Base-by-base conservation (phyloP, 2,113 vertebrate species). In the Steatornis caripensis region DNA sequence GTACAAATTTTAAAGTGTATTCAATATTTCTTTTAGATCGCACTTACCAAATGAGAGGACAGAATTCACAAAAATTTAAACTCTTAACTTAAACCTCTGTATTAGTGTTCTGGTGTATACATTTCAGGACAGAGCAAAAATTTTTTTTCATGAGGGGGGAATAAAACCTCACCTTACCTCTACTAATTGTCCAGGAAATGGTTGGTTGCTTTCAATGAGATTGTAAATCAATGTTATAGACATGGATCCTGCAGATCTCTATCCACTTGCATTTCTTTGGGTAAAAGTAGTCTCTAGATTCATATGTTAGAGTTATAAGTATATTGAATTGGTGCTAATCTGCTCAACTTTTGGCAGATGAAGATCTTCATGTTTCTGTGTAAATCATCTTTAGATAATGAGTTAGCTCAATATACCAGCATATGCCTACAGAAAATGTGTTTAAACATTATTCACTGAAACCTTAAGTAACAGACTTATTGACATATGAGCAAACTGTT, bases 391-490 rank as follows among this genome's bases (percentile, higher is more conserved):
- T 91, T 87, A 93, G 91, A 87, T 94, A 97, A 93, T 60, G 76
- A 90, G 48, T 87, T 87, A 95, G 53, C 58, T 96, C 81, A 82
- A 68, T 69, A 90, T 90, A 94, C 65, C 65, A 82, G 91, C 92
- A 95, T 93, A 95, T 95, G 91, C 81, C 91, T 85, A 72, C 80
- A 91, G 89, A 97, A 97, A 96, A 94, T 93, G 74, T 91, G 84
- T 97, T 96, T 97, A 94, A 92, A 91, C 94, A 95, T 79, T 39
- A 39, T 93, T 91, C 49, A 27, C 54, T 76, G 87, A 83, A 95
- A 66, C 12, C 57, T 83, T 49, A 58, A 90, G 82, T 89, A 93
- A 69, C 94, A 95, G 92, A 89, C 53, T 97, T 85, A 26, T 10
- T 75, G 88, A 75, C 76, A 86, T 66, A 39, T 14, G 91, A 94